Percentiles rank a stretch among this genome's conserved stretches.
These are phyloP conservation scores for Bradypodion ventrale DNA, from an alignment of 2,797 vertebrate species.

Conservation along the genomic window DNA sequence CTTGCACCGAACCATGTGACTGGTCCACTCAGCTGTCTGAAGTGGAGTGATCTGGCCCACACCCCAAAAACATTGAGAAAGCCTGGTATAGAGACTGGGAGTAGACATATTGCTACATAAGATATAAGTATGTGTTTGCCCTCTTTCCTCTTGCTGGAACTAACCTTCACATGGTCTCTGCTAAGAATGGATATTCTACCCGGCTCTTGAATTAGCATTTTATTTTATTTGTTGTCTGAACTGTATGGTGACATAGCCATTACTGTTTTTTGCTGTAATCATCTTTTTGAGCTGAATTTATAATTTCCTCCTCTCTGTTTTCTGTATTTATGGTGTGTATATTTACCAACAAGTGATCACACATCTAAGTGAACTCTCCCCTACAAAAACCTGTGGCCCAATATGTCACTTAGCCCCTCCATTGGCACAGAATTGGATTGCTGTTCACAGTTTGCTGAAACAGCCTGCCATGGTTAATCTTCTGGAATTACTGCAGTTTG, in stretches of 20 bases:
- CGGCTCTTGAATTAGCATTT: background rate
- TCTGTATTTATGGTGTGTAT: background rate
- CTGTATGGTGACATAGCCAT: background rate
- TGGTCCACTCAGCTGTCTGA: too few species aligned
- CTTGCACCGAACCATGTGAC: too few species aligned
- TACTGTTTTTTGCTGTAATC: background rate
- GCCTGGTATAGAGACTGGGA: background rate
- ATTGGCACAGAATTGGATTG: too few species aligned
- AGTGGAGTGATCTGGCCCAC: too few species aligned
- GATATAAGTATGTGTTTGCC: background rate
- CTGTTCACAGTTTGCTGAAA: too few species aligned
- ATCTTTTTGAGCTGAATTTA: background rate
- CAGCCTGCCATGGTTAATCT: too few species aligned
- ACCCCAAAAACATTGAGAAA: too few species aligned
- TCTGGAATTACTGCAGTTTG: background rate
- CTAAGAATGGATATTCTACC: background rate
- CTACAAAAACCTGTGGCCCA: background rate
- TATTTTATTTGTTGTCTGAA: background rate
- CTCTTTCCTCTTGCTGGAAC: background rate
- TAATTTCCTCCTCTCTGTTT: background rate
- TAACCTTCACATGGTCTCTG: background rate
- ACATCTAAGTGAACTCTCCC: background rate
- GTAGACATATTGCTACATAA: background rate
- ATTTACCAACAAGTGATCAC: too few species aligned
- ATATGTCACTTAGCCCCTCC: too few species aligned